Percentiles rank a stretch among this genome's conserved stretches.
Conservation (phyloP, 2,888 invertebrate species). For the Hirtodrosophila duncani region DNA sequence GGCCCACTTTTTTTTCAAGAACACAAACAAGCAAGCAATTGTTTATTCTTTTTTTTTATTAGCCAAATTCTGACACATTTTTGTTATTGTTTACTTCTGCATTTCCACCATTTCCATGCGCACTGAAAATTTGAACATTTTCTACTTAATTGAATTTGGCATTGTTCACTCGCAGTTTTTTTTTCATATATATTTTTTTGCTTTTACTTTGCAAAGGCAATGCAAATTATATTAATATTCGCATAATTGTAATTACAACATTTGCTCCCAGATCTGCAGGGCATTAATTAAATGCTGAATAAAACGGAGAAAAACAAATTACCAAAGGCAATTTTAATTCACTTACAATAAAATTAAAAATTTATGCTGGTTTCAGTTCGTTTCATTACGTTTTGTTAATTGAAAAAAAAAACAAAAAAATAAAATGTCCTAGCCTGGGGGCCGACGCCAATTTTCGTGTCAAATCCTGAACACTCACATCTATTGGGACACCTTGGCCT, state of each 20-base stretch:
- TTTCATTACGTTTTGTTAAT: conserved; percentile 41
- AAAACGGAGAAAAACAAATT: conserved; percentile 19
- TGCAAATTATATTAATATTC: conserved; percentile 40
- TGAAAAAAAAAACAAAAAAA: conserved; percentile 32
- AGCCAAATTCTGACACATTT: too few species aligned
- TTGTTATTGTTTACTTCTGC: too few species aligned
- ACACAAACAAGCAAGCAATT: too few species aligned
- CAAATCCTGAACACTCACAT: too few species aligned
- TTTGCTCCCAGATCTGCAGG: conserved; percentile 30
- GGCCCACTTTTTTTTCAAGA: too few species aligned
- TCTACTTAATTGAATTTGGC: too few species aligned
- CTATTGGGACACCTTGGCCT: conserved; percentile 22
- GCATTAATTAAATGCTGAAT: conserved; percentile 35
- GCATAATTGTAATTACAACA: conserved; percentile 42
- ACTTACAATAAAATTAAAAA: conserved; percentile 38
- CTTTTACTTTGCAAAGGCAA: neutral
- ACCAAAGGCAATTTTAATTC: conserved; percentile 54
- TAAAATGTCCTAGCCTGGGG: conserved; percentile 22
- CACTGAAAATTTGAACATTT: too few species aligned
- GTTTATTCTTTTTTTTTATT: too few species aligned
- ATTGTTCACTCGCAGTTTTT: too few species aligned
- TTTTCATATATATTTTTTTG: too few species aligned
- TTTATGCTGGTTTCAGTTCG: conserved; percentile 5
- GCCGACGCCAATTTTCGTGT: too few species aligned
- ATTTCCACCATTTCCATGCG: too few species aligned